A percentile compares a stretch with the other conserved stretches of the same genome.
Evolutionary conservation across 2,797 vertebrate species (phyloP).

Genomic region (Gymnodraco acuticeps): DNA sequence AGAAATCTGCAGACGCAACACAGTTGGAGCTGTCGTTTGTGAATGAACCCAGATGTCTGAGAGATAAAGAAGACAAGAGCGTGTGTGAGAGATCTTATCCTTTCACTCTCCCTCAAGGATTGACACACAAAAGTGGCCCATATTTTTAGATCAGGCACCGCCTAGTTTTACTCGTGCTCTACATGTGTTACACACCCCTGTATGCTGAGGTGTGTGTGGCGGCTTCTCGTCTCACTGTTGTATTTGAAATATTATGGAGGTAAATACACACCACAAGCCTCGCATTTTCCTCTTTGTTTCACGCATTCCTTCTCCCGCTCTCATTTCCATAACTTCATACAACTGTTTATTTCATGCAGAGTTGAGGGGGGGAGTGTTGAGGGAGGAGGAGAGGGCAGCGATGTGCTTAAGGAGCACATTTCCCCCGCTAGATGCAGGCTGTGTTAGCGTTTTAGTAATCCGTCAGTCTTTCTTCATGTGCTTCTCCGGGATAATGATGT

Average conservation of each 20-base stretch:
- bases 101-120: constrained; percentile 54
- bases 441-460: constrained; percentile 43
- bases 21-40: constrained; percentile 68
- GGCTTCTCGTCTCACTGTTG: background rate
- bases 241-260: constrained; percentile 10
- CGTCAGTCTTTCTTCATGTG: constrained; percentile 41
- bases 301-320: constrained; percentile 14
- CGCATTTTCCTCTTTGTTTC: constrained; percentile 36
- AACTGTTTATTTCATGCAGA: constrained; percentile 46
- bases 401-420: constrained; percentile 51
- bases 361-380: background rate
- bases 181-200: constrained; percentile 21
- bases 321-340: constrained; percentile 63
- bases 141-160: constrained; percentile 50
- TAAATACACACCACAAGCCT: constrained; percentile 7
- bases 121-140: constrained; percentile 59
- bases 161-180: constrained; percentile 22
- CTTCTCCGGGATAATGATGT: constrained; percentile 38
- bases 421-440: constrained; percentile 30
- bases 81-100: constrained; percentile 46
- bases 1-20: constrained; percentile 50
- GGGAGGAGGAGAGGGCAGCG: constrained; percentile 20
- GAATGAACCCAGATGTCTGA: constrained; percentile 74
- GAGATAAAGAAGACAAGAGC: constrained; percentile 47
- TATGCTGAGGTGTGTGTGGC: constrained; percentile 12